These are phyloP conservation scores for Aegithalos caudatus DNA, from an alignment of 2,113 vertebrate species.

Conservation along the genomic window DNA sequence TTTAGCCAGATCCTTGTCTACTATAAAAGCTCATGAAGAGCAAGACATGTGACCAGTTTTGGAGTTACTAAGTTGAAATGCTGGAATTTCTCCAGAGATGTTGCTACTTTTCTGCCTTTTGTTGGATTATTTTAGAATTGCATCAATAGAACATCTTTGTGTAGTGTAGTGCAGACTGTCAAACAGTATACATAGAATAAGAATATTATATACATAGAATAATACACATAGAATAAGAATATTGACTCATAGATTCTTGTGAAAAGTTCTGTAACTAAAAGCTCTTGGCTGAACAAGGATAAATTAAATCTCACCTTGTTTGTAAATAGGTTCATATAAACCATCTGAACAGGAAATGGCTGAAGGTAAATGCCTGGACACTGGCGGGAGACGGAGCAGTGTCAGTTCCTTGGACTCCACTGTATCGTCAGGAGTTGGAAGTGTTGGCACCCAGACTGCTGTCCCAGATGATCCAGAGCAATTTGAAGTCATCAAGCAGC, in stretches of 20 bases:
- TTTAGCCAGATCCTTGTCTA: not conserved
- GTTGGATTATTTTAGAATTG: not conserved
- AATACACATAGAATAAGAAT: not conserved
- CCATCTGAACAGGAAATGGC: conserved; percentile 79
- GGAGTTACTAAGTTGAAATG: not conserved
- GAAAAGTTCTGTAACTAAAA: not conserved
- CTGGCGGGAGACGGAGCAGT: conserved; percentile 82
- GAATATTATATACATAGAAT: no score
- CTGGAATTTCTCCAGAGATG: not conserved
- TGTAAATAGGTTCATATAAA: conserved; percentile 84
- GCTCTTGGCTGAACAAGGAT: not conserved
- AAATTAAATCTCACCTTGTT: not conserved
- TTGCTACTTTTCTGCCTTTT: not conserved
- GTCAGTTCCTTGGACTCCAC: conserved; percentile 92
- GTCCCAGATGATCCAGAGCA: conserved; percentile 92
- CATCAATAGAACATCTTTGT: not conserved
- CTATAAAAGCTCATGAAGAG: not conserved
- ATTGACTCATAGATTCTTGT: not conserved
- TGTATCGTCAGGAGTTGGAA: conserved; percentile 81
- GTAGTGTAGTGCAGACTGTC: not conserved
- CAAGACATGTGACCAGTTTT: not conserved
- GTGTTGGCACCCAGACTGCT: conserved; percentile 70
- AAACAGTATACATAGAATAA: not conserved
- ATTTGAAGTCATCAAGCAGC: conserved; percentile 98
- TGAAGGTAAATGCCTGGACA: conserved; percentile 85